A percentile compares a stretch with the other conserved stretches of the same genome.
Evolutionary conservation across 2,113 vertebrate genomes (phyloP).

Genomic region (Rhadina sibilatrix): DNA sequence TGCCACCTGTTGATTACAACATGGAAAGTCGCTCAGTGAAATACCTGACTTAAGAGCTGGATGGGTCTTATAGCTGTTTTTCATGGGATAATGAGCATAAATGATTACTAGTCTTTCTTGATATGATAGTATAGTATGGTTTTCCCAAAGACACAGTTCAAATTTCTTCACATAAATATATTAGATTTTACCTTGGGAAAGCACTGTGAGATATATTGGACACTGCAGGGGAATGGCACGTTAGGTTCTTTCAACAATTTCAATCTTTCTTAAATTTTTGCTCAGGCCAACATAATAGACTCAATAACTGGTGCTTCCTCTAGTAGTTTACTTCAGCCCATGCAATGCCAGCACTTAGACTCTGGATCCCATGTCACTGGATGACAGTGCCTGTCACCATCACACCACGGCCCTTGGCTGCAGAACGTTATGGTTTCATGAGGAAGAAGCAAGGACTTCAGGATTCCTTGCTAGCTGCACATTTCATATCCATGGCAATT

Average conservation of each 20-base stretch:
- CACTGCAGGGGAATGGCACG: neutral
- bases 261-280: neutral
- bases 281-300: neutral
- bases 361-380: neutral
- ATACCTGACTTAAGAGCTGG: neutral
- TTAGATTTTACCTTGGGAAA: neutral
- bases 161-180: neutral
- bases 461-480: neutral
- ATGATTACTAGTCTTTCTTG: neutral
- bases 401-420: accelerated
- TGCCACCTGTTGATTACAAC: constrained; percentile 61
- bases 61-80: neutral
- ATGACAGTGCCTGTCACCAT: neutral
- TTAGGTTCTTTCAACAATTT: neutral
- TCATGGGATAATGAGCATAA: neutral
- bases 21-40: constrained; percentile 45
- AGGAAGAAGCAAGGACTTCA: neutral
- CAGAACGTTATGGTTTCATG: neutral
- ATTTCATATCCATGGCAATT: neutral
- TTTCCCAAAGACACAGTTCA: neutral
- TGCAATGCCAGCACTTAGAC: neutral
- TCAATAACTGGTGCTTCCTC: neutral
- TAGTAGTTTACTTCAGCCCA: neutral
- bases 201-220: neutral
- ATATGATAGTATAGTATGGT: neutral